Evolutionary conservation across 2,113 vertebrate genomes (phyloP), one percentile per base, ranked within the genome.

Genomic region (Leucosticte australis): DNA sequence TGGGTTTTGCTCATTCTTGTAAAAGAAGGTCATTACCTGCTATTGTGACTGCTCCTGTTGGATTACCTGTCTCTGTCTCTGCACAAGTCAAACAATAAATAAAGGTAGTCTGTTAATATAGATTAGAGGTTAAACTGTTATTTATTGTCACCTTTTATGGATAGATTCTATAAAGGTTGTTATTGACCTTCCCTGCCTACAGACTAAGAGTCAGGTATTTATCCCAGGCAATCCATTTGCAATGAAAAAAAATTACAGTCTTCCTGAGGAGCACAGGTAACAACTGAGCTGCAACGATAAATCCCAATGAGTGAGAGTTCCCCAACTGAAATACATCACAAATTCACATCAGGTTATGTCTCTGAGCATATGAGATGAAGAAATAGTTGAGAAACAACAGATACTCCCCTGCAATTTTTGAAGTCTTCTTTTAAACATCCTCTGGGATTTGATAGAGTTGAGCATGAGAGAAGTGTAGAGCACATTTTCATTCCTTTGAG

Each of bases 1-100:
- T 63, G 94, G 67, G 89, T 96, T 96, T 97, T 81, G 94, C 96
- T 96, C 83, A 30, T 96, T 96, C 97, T 97, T 90, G 90, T 97
- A 97, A 98, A 98, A 68, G 90, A 96, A 98, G 97, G 98, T 98
- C 97, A 97, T 94, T 90, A 77, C 96, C 44, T 79, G 65, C 47
- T 74, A 68, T 84, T 80, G 74, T 81, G 79, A 35, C 69, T 95
- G 41, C 47, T 95, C 27, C 60, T 88, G 95, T 92, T 90, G 87
- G 69, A 91, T 92, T 79, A 33, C 80, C 74, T 69, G 64, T 46
- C 74, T 92, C 90, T 81, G 71, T 91, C 94, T 94, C 93, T 87
- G 88, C 53, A 77, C 27, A 82, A 84, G 65, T 41, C 69, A 88
- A 93, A 95, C 53, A 60, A 92, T 93, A 94, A 95, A 41, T 75